Conservation (phyloP, 2,888 invertebrate genomes). For the Xylocampa areola region DNA sequence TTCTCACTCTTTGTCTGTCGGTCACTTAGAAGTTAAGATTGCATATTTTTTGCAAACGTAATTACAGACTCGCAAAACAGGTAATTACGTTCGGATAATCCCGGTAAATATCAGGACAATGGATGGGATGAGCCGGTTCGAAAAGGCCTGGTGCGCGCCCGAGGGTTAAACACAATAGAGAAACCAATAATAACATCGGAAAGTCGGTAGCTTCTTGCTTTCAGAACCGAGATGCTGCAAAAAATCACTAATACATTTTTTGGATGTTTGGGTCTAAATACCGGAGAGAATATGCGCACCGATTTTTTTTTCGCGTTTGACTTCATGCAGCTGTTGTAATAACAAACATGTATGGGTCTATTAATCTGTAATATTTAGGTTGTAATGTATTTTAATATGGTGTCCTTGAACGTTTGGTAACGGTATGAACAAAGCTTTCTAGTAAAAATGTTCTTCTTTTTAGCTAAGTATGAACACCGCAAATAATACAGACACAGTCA, state of each 20-base stretch:
- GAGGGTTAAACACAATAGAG: constrained; percentile 79
- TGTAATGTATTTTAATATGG: constrained; percentile 39
- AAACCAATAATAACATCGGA: constrained; percentile 83
- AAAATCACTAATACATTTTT: constrained; percentile 71
- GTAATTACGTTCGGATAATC: constrained; percentile 86
- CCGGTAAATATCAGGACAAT: constrained; percentile 80
- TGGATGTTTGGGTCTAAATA: constrained; percentile 63
- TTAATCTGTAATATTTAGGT: constrained; percentile 55
- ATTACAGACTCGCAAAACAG: constrained; percentile 85
- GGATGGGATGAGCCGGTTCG: constrained; percentile 72
- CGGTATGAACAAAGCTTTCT: background rate
- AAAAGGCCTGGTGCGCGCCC: constrained; percentile 77
- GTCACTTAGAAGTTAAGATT: constrained; percentile 72
- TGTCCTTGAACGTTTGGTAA: background rate
- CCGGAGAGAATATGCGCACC: constrained; percentile 60
- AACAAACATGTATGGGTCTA: constrained; percentile 60
- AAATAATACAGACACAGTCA: no score
- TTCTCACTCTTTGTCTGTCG: constrained; percentile 69
- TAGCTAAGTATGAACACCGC: no score
- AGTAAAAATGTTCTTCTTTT: no score
- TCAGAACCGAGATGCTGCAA: constrained; percentile 73
- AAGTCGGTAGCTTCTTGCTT: constrained; percentile 89
- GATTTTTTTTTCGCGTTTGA: constrained; percentile 61
- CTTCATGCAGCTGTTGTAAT: constrained; percentile 69
- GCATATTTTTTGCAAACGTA: constrained; percentile 73